Percentiles rank a stretch among this genome's conserved stretches.
These are phyloP conservation scores for Octopus bimaculoides DNA, from an alignment of 1,140 invertebrate genomes.

Conservation along the genomic window DNA sequence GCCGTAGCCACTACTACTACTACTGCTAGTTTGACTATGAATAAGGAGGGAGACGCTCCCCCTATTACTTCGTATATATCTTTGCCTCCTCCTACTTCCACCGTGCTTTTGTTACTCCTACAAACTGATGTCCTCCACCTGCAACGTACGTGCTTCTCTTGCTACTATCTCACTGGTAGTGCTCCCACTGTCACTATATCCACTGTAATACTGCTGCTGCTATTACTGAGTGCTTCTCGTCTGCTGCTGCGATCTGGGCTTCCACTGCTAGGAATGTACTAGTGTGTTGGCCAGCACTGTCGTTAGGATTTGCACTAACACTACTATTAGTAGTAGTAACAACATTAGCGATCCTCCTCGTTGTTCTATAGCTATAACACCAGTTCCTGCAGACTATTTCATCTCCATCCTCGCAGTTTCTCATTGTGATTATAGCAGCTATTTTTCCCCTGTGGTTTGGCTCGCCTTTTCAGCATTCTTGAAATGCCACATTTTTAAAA, in stretches of 20 bases:
- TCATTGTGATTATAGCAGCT: conserved; percentile 11
- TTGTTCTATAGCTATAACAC: not conserved
- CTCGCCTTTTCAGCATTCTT: not conserved
- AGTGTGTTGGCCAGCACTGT: not conserved
- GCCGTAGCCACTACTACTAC: too few species aligned
- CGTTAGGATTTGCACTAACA: not conserved
- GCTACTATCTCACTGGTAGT: too few species aligned
- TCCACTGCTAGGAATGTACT: conserved; percentile 4
- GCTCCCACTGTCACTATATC: too few species aligned
- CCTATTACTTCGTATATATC: too few species aligned
- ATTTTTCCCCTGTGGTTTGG: not conserved
- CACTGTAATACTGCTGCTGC: too few species aligned
- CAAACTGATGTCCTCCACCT: too few species aligned
- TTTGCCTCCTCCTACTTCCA: too few species aligned
- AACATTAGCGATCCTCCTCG: not conserved
- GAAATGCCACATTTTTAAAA: not conserved
- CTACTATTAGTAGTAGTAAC: not conserved
- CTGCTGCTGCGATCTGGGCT: not conserved
- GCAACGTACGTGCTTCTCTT: too few species aligned
- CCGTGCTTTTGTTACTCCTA: too few species aligned
- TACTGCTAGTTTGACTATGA: too few species aligned
- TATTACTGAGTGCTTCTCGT: not conserved
- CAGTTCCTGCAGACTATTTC: not conserved
- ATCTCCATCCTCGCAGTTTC: conserved; percentile 1
- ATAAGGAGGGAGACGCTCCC: too few species aligned